Base-by-base conservation (phyloP, 2,888 invertebrate genomes). In the Periphyllus acericola region DNA sequence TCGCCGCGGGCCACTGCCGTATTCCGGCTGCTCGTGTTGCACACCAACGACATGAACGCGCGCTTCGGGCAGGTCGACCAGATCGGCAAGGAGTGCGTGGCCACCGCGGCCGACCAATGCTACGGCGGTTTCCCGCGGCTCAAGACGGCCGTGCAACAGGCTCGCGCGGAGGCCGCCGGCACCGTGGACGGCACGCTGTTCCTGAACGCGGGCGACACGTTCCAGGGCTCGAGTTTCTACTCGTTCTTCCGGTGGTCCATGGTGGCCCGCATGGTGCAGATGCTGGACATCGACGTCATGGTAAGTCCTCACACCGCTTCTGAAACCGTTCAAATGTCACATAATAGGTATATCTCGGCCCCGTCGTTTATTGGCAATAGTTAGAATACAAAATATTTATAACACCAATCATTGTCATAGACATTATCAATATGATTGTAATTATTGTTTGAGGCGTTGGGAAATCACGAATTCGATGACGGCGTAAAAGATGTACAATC, bases 401-500 rank as follows among this genome's bases (percentile, higher is more conserved):
- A n/a, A n/a, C n/a, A n/a, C n/a, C n/a, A n/a, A n/a, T n/a, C n/a
- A n/a, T n/a, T n/a, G n/a, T n/a, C n/a, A n/a, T n/a, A n/a, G n/a
- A n/a, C n/a, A n/a, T n/a, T n/a, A n/a, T n/a, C n/a, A n/a, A n/a
- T n/a, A n/a, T n/a, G n/a, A n/a, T n/a, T n/a, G n/a, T n/a, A n/a
- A n/a, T n/a, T n/a, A n/a, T n/a, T 72, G 89, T 92, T 91, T 25
- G 93, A 97, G 97, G 95, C 95, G n/a, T 92, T 98, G 89, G 98
- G 98, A 40, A 98, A 98, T 91, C 98, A 98, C 91, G 98, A 98
- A 92, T 97, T 98, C 91, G 98, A 98, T 92, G 94, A 95, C 89
- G 96, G 95, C 8, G 93, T 96, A 0, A 92, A 92, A 0, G 97
- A 96, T 8, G 91, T 98, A 21, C 92, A 94, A 25, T 96, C 96